Evolutionary conservation across 2,113 vertebrate genomes (phyloP), one percentile per base, ranked within the genome.

Genomic region (Amazona guildingii): DNA sequence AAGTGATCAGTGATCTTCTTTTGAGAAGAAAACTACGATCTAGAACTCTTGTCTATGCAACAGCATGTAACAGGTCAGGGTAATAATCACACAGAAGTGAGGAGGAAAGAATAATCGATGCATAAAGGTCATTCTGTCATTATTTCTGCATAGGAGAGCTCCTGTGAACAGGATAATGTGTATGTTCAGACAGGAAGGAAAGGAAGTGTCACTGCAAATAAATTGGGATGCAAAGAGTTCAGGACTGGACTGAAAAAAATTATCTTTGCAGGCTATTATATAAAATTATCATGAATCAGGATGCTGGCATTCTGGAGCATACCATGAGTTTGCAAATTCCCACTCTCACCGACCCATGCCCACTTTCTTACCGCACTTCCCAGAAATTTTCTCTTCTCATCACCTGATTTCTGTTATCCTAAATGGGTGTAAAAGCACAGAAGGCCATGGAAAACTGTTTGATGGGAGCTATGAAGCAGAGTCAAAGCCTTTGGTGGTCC

Each of bases 291-390:
- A 31, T 46, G 14, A 21, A 72, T n/a, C 29, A n/a, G 6, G 28
- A 14, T 57, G 11, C 2, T 48, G 44, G 15, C 27, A 28, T 75
- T 73, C 23, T 77, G 17, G 14, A 80, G 2, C 9, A 52, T 39
- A 37, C 2, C 0, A 0, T 77, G 33, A 87, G 24, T 64, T 82
- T 55, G 28, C 5, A 74, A 74, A 62, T 66, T 78, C 11, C 10
- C 29, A 74, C 1, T 13, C 33, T 20, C 18, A 69, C 12, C 9
- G 17, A 64, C 9, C 0, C 1, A 3, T 4, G 0, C 2, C 16
- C 18, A 18, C 6, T 10, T 44, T 39, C 69, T 66, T 57, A 18
- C 29, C 59, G 17, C 9, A 19, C 10, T 67, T 90, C 23, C 17
- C 17, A 39, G 11, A 3, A 54, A 18, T 63, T 82, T 79, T 86